Evolutionary conservation across 2,113 vertebrate species (phyloP).

Genomic region (Urocolius indicus): DNA sequence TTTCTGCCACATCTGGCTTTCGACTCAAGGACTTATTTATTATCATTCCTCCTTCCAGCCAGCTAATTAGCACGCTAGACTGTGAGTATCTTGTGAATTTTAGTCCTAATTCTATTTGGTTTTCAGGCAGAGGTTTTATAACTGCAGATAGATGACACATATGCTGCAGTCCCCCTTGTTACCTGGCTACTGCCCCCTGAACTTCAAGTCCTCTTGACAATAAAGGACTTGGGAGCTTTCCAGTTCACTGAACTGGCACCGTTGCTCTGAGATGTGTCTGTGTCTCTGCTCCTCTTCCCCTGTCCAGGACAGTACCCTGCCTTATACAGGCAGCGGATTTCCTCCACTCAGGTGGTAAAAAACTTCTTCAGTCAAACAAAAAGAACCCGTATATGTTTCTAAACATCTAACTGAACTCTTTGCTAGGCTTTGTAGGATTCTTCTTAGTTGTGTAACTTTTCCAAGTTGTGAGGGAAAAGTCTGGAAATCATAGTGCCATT

Average conservation of each 20-base stretch:
- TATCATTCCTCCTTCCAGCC: background rate
- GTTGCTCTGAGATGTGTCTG: background rate
- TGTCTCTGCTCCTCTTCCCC: background rate
- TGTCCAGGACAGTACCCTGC: accelerated
- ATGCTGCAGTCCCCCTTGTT: background rate
- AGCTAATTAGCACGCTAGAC: background rate
- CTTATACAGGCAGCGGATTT: background rate
- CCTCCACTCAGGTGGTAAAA: background rate
- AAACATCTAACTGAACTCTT: background rate
- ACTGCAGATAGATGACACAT: background rate
- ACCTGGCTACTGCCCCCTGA: background rate
- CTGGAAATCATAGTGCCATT: background rate
- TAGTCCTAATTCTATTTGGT: background rate
- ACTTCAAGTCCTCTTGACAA: background rate
- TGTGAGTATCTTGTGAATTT: background rate
- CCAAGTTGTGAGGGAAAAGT: background rate
- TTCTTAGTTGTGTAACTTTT: background rate
- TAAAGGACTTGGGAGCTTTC: background rate
- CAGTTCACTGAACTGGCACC: background rate
- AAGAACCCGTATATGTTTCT: background rate
- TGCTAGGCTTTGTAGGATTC: background rate
- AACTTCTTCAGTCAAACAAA: background rate
- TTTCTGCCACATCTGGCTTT: constrained; percentile 19
- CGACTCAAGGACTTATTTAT: background rate
- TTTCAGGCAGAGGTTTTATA: background rate